phyloP scores from a whole-genome alignment of 2,888 invertebrate species.

The Acrocyrtus sp. region DNA sequence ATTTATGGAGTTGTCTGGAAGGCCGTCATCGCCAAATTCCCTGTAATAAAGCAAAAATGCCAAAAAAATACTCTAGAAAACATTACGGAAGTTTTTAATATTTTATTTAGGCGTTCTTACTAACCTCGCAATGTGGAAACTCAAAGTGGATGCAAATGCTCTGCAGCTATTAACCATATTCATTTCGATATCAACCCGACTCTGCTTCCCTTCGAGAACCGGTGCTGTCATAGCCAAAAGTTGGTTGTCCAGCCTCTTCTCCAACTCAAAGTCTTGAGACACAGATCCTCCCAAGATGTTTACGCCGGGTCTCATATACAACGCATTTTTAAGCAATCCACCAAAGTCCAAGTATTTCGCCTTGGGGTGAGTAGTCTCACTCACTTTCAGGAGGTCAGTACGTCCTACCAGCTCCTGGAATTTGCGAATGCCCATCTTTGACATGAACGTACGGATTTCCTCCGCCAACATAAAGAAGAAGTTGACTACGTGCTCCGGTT shows the following conservation, averaged over 20 bases:
- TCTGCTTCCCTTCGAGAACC: constrained; percentile 79
- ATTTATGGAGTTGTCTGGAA: constrained; percentile 83
- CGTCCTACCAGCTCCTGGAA: constrained; percentile 94
- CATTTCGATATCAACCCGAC: constrained; percentile 78
- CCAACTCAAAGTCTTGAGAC: constrained; percentile 84
- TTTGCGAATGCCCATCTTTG: constrained; percentile 85
- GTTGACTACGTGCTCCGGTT: constrained; percentile 97
- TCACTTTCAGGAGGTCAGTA: constrained; percentile 85
- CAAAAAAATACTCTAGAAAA: neutral
- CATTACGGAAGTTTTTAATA: neutral
- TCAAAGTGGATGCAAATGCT: constrained; percentile 92
- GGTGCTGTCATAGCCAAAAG: constrained; percentile 78
- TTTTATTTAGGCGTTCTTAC: constrained; percentile 63
- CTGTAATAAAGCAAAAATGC: constrained; percentile 71
- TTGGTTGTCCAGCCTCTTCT: constrained; percentile 83
- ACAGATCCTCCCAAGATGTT: constrained; percentile 92
- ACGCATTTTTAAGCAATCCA: constrained; percentile 87
- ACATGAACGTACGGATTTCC: constrained; percentile 93
- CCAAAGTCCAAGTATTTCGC: constrained; percentile 86
- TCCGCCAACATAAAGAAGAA: constrained; percentile 98
- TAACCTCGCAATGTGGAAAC: constrained; percentile 94
- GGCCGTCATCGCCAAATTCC: constrained; percentile 86
- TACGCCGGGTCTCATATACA: constrained; percentile 87
- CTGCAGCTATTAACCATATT: constrained; percentile 90
- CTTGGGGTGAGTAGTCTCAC: constrained; percentile 80